Evolutionary conservation across 2,888 invertebrate genomes (phyloP), one percentile per base, ranked within the genome.

Genomic region (Nemapogon koenigi): DNA sequence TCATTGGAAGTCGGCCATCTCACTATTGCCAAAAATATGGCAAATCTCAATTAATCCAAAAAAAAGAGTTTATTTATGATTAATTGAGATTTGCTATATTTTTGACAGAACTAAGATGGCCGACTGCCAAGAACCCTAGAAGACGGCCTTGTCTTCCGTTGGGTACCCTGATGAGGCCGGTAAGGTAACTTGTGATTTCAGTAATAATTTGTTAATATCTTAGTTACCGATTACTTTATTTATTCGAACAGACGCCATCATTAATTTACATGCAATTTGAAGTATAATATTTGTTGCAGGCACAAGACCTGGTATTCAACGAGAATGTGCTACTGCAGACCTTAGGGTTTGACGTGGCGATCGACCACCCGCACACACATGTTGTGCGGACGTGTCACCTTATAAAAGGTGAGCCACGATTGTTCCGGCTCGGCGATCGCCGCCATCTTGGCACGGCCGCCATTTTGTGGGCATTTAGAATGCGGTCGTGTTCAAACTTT

Each of bases 331-430:
- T 98, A 42, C 86, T 98, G 45, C 97, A 97, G 83, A 98, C 97
- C 10, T 83, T 98, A 63, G 97, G 97, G 46, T 99, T 99, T 80
- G 97, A 97, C 80, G 92, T 98, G 43, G 94, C 93, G 49, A 96
- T 99, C 57, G 97, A 97, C 75, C 97, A 98, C 81, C 98, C 99
- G 2, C 97, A 98, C 70, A 94, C 96, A 22, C 92, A 94, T 76
- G 96, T 99, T 49, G 94, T 99, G 41, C 89, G 91, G 62, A 94
- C 96, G 62, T 97, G 97, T 81, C 92, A 95, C 75, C 85, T 97
- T 67, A 94, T 97, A 46, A 89, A 92, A 88, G 96, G 94, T 94
- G 81, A 76, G 73, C 60, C 65, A 57, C 48, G 56, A 19, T 33
- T 19, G 4, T 19, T 16, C 19, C 18, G 33, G 33, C 33, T 33